Evolutionary conservation across 2,888 invertebrate genomes (phyloP).

Genomic region (Diarsia dahlii): DNA sequence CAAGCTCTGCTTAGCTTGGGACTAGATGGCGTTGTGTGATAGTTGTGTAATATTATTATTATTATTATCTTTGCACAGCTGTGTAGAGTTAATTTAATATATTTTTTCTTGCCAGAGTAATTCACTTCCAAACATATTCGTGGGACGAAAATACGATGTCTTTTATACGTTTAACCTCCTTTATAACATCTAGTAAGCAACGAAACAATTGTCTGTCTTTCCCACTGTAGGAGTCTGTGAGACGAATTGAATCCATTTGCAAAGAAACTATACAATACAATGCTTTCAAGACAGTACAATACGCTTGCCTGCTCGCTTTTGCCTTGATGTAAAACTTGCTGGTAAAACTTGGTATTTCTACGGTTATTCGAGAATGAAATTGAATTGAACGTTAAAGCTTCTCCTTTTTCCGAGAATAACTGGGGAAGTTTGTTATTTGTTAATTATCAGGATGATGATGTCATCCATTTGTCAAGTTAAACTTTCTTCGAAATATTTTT

Average conservation of each 20-base stretch:
- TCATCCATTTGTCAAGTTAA: neutral
- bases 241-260: constrained; percentile 42
- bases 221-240: constrained; percentile 25
- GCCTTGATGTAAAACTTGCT: constrained; percentile 15
- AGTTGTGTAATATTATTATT: too few relatives aligned
- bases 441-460: neutral
- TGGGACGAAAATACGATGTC: constrained; percentile 7
- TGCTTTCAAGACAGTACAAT: constrained; percentile 46
- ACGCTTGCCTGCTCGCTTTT: constrained; percentile 6
- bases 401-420: neutral
- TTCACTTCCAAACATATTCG: constrained; percentile 22
- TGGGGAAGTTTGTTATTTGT: constrained; percentile 9
- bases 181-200: constrained; percentile 9
- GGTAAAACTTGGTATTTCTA: constrained; percentile 16
- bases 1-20: too few relatives aligned
- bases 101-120: neutral
- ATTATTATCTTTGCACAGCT: too few relatives aligned
- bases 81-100: neutral
- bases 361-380: constrained; percentile 37
- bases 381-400: constrained; percentile 14
- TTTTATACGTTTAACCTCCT: constrained; percentile 1
- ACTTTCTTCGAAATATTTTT: neutral
- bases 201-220: constrained; percentile 25
- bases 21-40: too few relatives aligned
- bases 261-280: constrained; percentile 51